Evolutionary conservation across 2,888 invertebrate species (phyloP).

Genomic region (Atherix ibis): DNA sequence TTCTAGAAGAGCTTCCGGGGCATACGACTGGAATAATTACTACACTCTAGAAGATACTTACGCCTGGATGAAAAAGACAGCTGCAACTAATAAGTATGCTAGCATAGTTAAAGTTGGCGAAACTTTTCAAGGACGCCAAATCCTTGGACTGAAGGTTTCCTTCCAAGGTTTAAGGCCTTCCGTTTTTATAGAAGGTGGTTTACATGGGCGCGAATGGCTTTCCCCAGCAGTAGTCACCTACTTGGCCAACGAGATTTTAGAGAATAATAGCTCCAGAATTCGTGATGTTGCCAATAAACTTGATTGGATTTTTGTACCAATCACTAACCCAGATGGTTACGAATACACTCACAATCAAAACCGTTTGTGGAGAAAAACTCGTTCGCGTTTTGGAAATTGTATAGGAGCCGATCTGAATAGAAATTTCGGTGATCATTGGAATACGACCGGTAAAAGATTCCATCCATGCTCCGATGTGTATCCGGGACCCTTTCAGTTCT

Average conservation of each 20-base stretch:
- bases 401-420: slow-evolving; percentile 46
- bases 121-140: slow-evolving; percentile 42
- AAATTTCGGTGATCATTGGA: slow-evolving; percentile 50
- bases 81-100: slow-evolving; percentile 32
- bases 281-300: slow-evolving; percentile 36
- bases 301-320: slow-evolving; percentile 61
- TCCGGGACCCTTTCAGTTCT: slow-evolving; percentile 38
- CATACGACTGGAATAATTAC: slow-evolving; percentile 24
- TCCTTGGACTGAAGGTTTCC: slow-evolving; percentile 41
- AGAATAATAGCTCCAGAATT: slow-evolving; percentile 36
- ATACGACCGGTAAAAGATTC: slow-evolving; percentile 36
- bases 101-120: slow-evolving; percentile 35
- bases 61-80: slow-evolving; percentile 37
- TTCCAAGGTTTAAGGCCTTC: slow-evolving; percentile 35
- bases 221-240: slow-evolving; percentile 48
- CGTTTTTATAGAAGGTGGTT: slow-evolving; percentile 46
- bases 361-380: slow-evolving; percentile 50
- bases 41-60: slow-evolving; percentile 34
- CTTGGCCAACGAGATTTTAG: slow-evolving; percentile 43
- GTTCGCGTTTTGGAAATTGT: slow-evolving; percentile 31
- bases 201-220: slow-evolving; percentile 64
- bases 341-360: slow-evolving; percentile 46
- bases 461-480: slow-evolving; percentile 32
- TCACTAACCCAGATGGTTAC: slow-evolving; percentile 63
- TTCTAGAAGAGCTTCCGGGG: neutral